Evolutionary conservation across 2,113 vertebrate species (phyloP), one percentile per base, ranked within the genome.

Genomic region (Podocnemis expansa): DNA sequence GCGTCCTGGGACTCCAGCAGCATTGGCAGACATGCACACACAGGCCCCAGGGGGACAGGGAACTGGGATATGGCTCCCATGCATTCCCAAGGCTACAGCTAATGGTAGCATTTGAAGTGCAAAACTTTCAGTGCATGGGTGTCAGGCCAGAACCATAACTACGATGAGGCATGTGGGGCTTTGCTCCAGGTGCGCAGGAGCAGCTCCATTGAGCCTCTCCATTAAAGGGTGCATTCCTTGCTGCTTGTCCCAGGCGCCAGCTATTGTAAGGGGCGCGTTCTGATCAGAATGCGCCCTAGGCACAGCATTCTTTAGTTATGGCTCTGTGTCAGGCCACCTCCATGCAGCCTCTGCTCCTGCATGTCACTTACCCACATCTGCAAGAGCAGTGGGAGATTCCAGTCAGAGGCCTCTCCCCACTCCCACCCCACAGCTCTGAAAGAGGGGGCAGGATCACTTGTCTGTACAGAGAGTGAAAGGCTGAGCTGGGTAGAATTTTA

Each of bases 371-470:
- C 5, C 29, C 14, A 5, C 29, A 27, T 27, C 56, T 34, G 13
- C n/a, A 67, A 8, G 17, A 38, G 34, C 34, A 4, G 63, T 38
- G 34, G 63, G 34, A 67, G 63, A n/a, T 67, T 13, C 60, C 60
- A 34, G 31, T n/a, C 60, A n/a, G 60, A 63, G 60, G n/a, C 60
- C 31, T 29, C 31, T 63, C 14, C 14, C 60, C 34, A 19, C 41
- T 79, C 41, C 54, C 55, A n/a, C 58, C 3, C 24, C 38, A 6
- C 29, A 82, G 82, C 60, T 31, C 41, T 75, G 47, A 63, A 31
- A 6, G 56, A 31, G 29, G 34, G 5, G 1, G 2, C 1, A 17
- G 31, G n/a, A 14, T 45, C 17, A 67, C 41, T 63, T 24, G 4
- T 80, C 29, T n/a, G 43, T 87, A 29, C 82, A 82, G 67, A 13